Evolutionary conservation across 2,113 vertebrate genomes (phyloP), one percentile per base, ranked within the genome.

Genomic region (Neodon shergylaensis): DNA sequence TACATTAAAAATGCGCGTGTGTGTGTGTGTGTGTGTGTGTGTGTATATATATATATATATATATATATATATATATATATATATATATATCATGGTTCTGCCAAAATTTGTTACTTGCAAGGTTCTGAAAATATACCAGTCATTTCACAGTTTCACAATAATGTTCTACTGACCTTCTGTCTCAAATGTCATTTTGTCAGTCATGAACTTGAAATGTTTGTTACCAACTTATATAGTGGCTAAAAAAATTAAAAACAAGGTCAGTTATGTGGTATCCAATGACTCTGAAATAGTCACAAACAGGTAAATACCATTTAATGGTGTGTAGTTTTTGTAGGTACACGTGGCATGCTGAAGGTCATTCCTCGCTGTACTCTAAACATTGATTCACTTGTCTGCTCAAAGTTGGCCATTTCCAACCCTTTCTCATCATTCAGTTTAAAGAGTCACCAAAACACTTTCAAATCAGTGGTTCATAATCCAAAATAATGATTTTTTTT

Each of bases 391-490:
- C 12, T 33, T 5, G 58, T 61, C 33, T 4, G 14, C 33, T 58
- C 79, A 79, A 95, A 1, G 8, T 68, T 52, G 5, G 5, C 58
- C 58, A 24, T 28, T 24, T 42, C 19, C 7, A 76, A 54, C 3
- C 26, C 9, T 89, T 58, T 81, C 79, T 96, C 28, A 16, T 70
- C 39, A 72, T 39, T 65, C 65, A 82, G 65, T 54, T 63, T 65
- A 82, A 86, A 63, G 63, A 88, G 36, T 78, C 63, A 93, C 11
- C 65, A 93, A 95, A 79, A 85, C 3, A 74, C 79, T 85, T 92
- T 91, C 19, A 85, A 47, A 74, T 84, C 91, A 70, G n/a, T 63
- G 21, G 28, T 93, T 42, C 28, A 58, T 82, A 49, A 9, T 36
- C 22, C n/a, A 79, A 88, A 85, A 52, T 12, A 61, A 33, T 78